phyloP scores from a whole-genome alignment of 2,888 invertebrate genomes.

The Chelonus formosanus region DNA sequence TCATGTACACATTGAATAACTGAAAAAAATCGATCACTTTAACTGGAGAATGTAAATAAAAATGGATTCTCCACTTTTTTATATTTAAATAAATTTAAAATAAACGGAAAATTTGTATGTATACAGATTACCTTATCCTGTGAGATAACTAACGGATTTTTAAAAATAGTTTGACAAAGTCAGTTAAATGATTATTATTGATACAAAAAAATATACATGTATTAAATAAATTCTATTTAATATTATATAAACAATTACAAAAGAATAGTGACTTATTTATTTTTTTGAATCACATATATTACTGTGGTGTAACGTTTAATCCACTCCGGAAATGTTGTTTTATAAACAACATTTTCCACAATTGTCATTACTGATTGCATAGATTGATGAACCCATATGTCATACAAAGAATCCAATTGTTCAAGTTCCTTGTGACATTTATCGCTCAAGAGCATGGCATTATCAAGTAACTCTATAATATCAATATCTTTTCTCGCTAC shows the following conservation, averaged over 20 bases:
- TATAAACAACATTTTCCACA: constrained; percentile 49
- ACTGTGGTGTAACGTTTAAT: constrained; percentile 50
- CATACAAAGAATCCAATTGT: constrained; percentile 48
- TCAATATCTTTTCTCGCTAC: constrained; percentile 36
- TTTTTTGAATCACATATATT: constrained; percentile 52
- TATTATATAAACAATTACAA: not conserved
- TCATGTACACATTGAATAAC: no score
- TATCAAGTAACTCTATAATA: constrained; percentile 47
- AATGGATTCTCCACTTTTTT: no score
- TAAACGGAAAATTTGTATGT: no score
- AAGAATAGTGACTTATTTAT: constrained; percentile 32
- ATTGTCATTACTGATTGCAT: constrained; percentile 50
- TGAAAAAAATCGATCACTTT: no score
- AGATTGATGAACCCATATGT: constrained; percentile 51
- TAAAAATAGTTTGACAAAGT: no score
- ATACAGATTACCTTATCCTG: no score
- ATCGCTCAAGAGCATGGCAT: constrained; percentile 41
- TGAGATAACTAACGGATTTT: no score
- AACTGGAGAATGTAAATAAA: no score
- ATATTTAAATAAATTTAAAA: no score
- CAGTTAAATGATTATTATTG: no score
- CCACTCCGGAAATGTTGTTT: constrained; percentile 56
- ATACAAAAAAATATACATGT: not conserved
- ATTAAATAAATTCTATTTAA: constrained; percentile 1
- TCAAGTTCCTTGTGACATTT: constrained; percentile 47